A percentile compares a stretch with the other conserved stretches of the same genome.
Evolutionary conservation across 2,113 vertebrate genomes (phyloP).

Genomic region (Puma concolor): DNA sequence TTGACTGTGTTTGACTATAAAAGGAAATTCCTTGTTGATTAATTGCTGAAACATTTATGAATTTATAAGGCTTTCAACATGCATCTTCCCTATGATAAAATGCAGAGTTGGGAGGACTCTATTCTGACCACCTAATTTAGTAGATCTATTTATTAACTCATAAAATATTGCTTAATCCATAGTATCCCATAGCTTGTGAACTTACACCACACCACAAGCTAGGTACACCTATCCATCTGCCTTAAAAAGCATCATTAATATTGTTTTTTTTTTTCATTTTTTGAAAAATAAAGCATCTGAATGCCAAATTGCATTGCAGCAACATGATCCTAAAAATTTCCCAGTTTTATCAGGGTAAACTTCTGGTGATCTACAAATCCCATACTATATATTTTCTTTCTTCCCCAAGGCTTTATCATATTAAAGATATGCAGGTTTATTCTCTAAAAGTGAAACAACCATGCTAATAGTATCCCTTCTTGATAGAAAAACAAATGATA

Average conservation of each 20-base stretch:
- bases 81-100: slow-evolving; percentile 17
- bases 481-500: slow-evolving; percentile 39
- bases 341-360: slow-evolving; percentile 42
- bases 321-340: slow-evolving; percentile 53
- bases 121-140: slow-evolving; percentile 1
- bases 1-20: not conserved
- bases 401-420: slow-evolving; percentile 61
- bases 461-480: slow-evolving; percentile 70
- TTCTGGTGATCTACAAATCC: slow-evolving; percentile 47
- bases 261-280: not conserved
- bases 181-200: not conserved
- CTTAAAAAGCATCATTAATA: not conserved
- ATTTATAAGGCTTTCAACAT: not conserved
- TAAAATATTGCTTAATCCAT: slow-evolving; percentile 46
- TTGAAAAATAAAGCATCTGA: not conserved
- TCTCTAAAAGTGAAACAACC: slow-evolving; percentile 64
- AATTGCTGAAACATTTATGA: not conserved
- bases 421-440: slow-evolving; percentile 55
- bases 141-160: not conserved
- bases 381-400: slow-evolving; percentile 50
- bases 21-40: not conserved
- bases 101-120: not conserved
- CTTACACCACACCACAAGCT: not conserved
- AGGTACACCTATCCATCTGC: not conserved
- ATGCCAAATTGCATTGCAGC: not conserved